Evolutionary conservation across 1,140 invertebrate genomes (phyloP).

Genomic region (Lerema accius): DNA sequence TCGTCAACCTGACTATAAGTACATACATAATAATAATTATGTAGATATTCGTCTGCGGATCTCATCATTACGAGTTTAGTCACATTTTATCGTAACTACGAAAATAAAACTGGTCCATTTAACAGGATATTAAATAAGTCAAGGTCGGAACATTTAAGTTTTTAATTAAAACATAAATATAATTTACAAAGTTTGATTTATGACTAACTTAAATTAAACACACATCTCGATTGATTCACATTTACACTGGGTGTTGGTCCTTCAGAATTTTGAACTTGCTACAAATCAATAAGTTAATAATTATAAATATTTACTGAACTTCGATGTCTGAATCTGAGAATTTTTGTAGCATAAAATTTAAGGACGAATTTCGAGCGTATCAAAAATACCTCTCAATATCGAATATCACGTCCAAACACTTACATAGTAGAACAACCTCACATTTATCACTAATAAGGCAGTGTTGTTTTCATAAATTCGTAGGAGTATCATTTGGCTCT

Average conservation of each 20-base stretch:
- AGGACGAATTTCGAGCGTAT: background rate
- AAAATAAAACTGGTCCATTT: constrained; percentile 18
- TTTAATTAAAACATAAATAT: constrained; percentile 64
- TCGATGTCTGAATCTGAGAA: no score
- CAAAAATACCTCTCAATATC: constrained; percentile 15
- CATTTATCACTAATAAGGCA: constrained; percentile 52
- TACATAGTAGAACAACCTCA: constrained; percentile 28
- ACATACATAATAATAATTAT: no score
- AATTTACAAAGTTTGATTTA: constrained; percentile 57
- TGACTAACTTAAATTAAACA: constrained; percentile 37
- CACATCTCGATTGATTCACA: constrained; percentile 20
- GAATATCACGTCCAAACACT: constrained; percentile 32
- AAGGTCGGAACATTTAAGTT: constrained; percentile 33
- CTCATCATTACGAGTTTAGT: background rate
- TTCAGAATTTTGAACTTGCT: constrained; percentile 4
- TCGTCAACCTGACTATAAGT: no score
- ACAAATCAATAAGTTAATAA: constrained; percentile 14
- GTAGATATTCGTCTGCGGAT: background rate
- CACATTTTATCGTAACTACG: constrained; percentile 5
- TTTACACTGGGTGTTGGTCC: constrained; percentile 25
- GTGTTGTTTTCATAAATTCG: constrained; percentile 44
- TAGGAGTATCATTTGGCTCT: constrained; percentile 58
- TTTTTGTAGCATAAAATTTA: constrained; percentile 5
- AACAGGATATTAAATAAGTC: constrained; percentile 23
- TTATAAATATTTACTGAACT: no score